A percentile compares a stretch with the other conserved stretches of the same genome.
Conservation (phyloP, 2,113 vertebrate genomes). For the Oreochromis niloticus region DNA sequence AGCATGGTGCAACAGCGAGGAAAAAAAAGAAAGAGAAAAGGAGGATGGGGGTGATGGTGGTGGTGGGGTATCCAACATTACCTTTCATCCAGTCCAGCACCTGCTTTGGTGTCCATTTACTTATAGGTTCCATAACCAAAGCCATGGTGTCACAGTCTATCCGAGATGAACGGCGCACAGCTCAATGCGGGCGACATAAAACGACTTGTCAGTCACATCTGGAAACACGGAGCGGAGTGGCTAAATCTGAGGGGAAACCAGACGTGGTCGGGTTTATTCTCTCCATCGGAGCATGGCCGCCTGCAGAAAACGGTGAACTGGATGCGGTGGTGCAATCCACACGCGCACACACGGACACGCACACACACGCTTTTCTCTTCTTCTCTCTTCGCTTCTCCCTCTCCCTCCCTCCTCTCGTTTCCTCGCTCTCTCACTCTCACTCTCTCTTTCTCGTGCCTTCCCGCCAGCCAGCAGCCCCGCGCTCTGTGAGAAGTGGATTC, state of each 20-base stretch:
- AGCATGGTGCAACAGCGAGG: background rate
- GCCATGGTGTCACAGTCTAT: slow-evolving; percentile 86
- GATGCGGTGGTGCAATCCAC: slow-evolving; percentile 81
- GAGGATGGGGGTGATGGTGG: background rate
- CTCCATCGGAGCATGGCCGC: slow-evolving; percentile 78
- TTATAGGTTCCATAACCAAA: slow-evolving; percentile 89
- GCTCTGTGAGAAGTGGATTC: slow-evolving; percentile 67
- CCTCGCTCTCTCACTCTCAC: background rate
- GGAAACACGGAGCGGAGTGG: slow-evolving; percentile 35
- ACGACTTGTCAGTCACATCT: slow-evolving; percentile 67
- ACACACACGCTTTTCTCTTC: slow-evolving; percentile 15
- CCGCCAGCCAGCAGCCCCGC: slow-evolving; percentile 65
- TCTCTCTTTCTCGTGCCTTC: slow-evolving; percentile 56
- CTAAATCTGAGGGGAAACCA: slow-evolving; percentile 15
- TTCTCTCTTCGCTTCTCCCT: background rate
- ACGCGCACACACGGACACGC: slow-evolving; percentile 62
- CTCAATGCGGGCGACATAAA: slow-evolving; percentile 61
- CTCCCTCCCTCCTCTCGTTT: slow-evolving; percentile 2
- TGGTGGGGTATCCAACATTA: slow-evolving; percentile 49
- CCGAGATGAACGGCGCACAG: slow-evolving; percentile 65
- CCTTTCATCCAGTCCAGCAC: slow-evolving; percentile 93
- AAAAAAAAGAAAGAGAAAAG: background rate
- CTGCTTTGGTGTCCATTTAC: slow-evolving; percentile 90
- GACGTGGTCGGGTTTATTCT: slow-evolving; percentile 45
- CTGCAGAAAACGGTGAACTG: slow-evolving; percentile 65